Evolutionary conservation across 1,140 invertebrate genomes (phyloP).

Genomic region (Lepidotrigona ventralis): DNA sequence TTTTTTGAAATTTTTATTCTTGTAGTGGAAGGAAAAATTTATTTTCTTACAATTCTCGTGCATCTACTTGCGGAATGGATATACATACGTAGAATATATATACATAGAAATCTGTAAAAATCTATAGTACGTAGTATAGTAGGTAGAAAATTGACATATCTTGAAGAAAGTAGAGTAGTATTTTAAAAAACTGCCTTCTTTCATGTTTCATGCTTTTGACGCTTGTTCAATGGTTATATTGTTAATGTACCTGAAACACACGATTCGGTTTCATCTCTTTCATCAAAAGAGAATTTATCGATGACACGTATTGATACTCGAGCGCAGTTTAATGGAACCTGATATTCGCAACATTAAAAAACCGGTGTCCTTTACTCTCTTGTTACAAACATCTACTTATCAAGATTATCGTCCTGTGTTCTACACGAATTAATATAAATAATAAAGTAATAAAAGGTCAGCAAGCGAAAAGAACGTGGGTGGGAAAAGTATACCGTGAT

Average conservation of each 20-base stretch:
- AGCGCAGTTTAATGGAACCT: not conserved
- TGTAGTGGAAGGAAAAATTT: not conserved
- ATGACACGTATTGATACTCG: not conserved
- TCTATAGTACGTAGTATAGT: too few species aligned
- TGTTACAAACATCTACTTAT: not conserved
- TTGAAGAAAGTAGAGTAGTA: too few species aligned
- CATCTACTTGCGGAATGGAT: too few species aligned
- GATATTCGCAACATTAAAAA: not conserved
- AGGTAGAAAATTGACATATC: too few species aligned
- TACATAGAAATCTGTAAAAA: too few species aligned
- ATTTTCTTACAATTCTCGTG: not conserved
- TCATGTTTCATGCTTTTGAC: fast-evolving
- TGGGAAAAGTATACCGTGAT: not conserved
- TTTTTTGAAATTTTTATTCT: not conserved
- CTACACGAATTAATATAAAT: not conserved
- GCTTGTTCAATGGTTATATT: not conserved
- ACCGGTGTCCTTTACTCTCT: not conserved
- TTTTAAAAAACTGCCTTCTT: not conserved
- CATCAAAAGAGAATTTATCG: not conserved
- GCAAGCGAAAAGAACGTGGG: not conserved
- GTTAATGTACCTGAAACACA: too few species aligned
- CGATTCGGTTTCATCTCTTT: not conserved
- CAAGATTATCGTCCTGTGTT: constrained; percentile 3
- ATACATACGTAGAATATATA: too few species aligned
- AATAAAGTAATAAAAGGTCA: too few species aligned